Base-by-base conservation (phyloP, 1,140 invertebrate species). In the Halotydeus destructor region DNA sequence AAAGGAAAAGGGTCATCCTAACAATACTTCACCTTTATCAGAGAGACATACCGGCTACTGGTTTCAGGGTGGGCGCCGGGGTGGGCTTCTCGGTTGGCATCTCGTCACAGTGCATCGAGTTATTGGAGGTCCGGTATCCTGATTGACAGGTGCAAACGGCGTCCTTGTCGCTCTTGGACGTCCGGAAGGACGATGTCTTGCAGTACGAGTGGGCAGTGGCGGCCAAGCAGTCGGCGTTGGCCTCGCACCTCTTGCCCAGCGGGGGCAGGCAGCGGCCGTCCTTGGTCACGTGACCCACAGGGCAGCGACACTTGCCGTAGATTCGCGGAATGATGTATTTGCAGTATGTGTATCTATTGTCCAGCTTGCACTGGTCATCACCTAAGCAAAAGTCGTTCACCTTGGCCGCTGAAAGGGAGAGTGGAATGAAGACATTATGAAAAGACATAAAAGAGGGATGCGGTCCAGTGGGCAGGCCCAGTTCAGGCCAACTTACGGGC, bases 361-460 rank as follows among this genome's bases (percentile, higher is more conserved):
- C 79, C 45, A 84, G 66, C 41, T 71, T 70, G 56, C 83, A 88
- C 55, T 86, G 81, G 32, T 74, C 72, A 54, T 85, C 77, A 53
- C 76, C 82, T 59, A 84, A 82, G 55, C 83, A 88, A n/a, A 83
- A 75, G 46, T 82, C 72, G 34, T 77, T 78, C 16, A 79, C 69
- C 54, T 71, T 72, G n/a, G 81, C 77, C 51, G 79, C 82, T 88
- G 63, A 35, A 27, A 36, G 40, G 24, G n/a, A n/a, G n/a, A n/a
- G n/a, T n/a, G n/a, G n/a, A n/a, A n/a, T n/a, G n/a, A n/a, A n/a
- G n/a, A n/a, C n/a, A n/a, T n/a, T n/a, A n/a, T n/a, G n/a, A n/a
- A n/a, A n/a, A n/a, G n/a, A n/a, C n/a, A 30, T 18, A 35, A 43
- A 36, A 6, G 21, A 5, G 1, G 8, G 5, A 6, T n/a, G 4